These are phyloP conservation scores for Pocillopora meandrina DNA, from an alignment of 92 coral and sea anemone species.

Conservation along the genomic window DNA sequence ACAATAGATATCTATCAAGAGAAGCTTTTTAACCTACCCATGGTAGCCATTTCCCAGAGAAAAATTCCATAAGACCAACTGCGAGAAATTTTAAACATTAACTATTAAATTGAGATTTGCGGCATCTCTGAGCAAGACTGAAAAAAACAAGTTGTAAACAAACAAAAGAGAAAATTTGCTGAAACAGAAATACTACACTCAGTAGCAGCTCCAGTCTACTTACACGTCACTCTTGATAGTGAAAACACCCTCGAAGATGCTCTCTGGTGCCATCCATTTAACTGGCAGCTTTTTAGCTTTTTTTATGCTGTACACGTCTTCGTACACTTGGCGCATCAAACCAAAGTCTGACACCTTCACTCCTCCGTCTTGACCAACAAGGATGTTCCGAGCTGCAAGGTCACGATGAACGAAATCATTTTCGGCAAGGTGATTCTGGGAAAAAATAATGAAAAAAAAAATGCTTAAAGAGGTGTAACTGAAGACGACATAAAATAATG, in stretches of 20 bases:
- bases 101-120: too few relatives aligned
- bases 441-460: not conserved
- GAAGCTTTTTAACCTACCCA: not conserved
- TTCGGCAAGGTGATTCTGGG: conserved; percentile 1
- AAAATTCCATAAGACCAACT: conserved; percentile 9
- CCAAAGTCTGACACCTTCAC: conserved; percentile 9
- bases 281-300: conserved; percentile 3
- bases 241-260: not conserved
- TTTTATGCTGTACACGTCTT: not conserved
- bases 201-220: not conserved
- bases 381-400: not conserved
- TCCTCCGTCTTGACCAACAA: not conserved
- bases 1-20: not conserved
- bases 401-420: conserved; percentile 1
- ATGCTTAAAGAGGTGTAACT: too few relatives aligned
- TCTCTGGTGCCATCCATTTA: conserved; percentile 1
- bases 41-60: conserved; percentile 5
- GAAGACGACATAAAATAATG: too few relatives aligned
- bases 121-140: too few relatives aligned
- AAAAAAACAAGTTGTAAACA: not conserved
- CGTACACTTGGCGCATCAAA: conserved; percentile 1
- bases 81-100: not conserved
- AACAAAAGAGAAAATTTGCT: not conserved
- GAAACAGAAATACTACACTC: not conserved
- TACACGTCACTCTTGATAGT: conserved; percentile 8